Percentiles rank a stretch among this genome's conserved stretches.
Conservation (phyloP, 2,888 invertebrate species). For the Cremastinae sp. region DNA sequence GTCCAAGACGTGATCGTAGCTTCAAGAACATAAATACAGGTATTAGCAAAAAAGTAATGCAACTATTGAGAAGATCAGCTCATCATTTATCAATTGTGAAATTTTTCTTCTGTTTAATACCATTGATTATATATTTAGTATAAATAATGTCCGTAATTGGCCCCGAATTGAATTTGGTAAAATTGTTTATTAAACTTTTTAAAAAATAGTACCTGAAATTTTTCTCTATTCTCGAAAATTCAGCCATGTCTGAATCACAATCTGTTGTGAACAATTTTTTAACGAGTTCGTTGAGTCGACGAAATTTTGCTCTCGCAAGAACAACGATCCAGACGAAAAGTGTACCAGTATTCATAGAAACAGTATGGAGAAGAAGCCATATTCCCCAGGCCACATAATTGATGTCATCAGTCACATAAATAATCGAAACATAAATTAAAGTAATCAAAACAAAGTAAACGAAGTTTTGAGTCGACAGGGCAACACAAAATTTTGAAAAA, state of each 20-base stretch:
- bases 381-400: background rate
- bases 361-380: background rate
- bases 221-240: background rate
- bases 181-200: background rate
- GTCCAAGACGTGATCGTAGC: conserved; percentile 5
- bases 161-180: too few species aligned
- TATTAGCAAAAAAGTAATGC: background rate
- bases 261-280: too few species aligned
- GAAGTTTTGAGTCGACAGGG: background rate
- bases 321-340: conserved; percentile 3
- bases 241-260: too few species aligned
- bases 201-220: background rate
- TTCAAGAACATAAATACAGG: conserved; percentile 5
- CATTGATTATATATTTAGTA: too few species aligned
- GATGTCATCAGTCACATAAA: too few species aligned
- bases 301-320: background rate
- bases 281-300: background rate
- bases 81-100: too few species aligned
- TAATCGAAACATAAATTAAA: background rate
- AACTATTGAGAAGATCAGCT: too few species aligned
- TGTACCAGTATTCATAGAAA: background rate
- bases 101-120: too few species aligned
- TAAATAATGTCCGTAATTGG: too few species aligned
- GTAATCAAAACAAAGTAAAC: background rate
- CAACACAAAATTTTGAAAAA: background rate